Evolutionary conservation across 2,797 vertebrate species (phyloP).

Genomic region (Oryzias dopingdopingensis): DNA sequence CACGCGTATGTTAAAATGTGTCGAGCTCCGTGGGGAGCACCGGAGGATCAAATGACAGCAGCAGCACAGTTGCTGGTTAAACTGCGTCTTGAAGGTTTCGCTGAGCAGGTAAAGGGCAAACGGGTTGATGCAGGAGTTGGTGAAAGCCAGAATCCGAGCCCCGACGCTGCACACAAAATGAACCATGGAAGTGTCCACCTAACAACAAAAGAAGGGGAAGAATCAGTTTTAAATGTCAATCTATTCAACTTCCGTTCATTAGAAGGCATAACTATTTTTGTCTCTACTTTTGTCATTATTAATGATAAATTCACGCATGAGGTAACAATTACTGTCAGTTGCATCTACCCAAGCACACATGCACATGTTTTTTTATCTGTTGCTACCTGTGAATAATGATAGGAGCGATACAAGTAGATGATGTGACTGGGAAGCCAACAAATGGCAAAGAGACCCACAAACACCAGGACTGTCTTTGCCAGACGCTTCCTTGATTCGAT

Average conservation of each 20-base stretch:
- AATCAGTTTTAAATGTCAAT: background rate
- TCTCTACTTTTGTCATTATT: too few species aligned
- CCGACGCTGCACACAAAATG: conserved; percentile 88
- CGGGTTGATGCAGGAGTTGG: conserved; percentile 94
- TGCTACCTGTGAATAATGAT: conserved; percentile 88
- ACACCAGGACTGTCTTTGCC: conserved; percentile 93
- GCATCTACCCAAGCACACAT: too few species aligned
- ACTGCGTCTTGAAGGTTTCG: conserved; percentile 92
- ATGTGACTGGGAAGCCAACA: conserved; percentile 95
- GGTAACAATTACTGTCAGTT: too few species aligned
- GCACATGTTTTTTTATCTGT: too few species aligned
- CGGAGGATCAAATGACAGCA: conserved; percentile 75
- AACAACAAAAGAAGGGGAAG: background rate
- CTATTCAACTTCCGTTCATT: too few species aligned
- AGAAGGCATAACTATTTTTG: too few species aligned
- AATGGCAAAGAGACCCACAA: conserved; percentile 91
- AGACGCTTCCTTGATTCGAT: conserved; percentile 92
- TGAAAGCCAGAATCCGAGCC: conserved; percentile 91
- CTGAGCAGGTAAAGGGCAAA: conserved; percentile 95
- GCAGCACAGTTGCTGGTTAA: conserved; percentile 91
- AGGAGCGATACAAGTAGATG: conserved; percentile 94
- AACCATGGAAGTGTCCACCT: conserved; percentile 90
- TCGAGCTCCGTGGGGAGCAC: conserved; percentile 49
- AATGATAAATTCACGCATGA: too few species aligned
- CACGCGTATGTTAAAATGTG: conserved; percentile 79